Percentiles rank a stretch among this genome's conserved stretches.
phyloP scores from a whole-genome alignment of 2,797 vertebrate genomes.

The Scolopax rusticola region DNA sequence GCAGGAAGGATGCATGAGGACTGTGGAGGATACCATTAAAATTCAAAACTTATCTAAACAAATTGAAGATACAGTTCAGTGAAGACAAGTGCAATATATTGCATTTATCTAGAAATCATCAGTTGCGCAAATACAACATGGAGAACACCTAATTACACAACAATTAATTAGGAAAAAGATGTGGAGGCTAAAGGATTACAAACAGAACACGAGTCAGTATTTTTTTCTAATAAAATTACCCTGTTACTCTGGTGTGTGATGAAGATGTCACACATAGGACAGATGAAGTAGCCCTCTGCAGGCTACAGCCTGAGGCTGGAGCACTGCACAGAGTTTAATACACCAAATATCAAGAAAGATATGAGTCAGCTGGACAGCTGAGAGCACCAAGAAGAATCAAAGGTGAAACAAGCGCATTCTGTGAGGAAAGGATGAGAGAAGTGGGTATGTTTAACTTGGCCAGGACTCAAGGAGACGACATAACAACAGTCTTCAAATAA shows the following conservation, averaged over 20 bases:
- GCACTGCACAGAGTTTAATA: neutral
- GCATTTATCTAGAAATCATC: neutral
- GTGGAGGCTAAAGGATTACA: neutral
- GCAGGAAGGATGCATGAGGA: neutral
- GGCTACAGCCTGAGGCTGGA: neutral
- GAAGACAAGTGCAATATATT: neutral
- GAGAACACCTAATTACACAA: neutral
- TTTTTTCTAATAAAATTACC: neutral
- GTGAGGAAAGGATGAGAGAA: neutral
- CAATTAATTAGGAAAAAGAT: neutral
- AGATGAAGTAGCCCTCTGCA: neutral
- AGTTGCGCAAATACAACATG: neutral
- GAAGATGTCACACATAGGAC: neutral
- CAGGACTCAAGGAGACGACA: neutral
- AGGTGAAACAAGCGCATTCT: neutral
- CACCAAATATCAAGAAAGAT: neutral
- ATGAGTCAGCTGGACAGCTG: neutral
- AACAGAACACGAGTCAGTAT: neutral
- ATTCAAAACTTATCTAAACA: slow-evolving; percentile 1
- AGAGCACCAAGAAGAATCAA: slow-evolving; percentile 2
- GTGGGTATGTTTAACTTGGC: neutral
- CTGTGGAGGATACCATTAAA: neutral
- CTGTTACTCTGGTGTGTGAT: neutral
- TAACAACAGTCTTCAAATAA: neutral
- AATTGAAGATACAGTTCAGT: neutral